These are phyloP conservation scores for Atrina japonica DNA, from an alignment of 2,888 invertebrate genomes.

Conservation along the genomic window DNA sequence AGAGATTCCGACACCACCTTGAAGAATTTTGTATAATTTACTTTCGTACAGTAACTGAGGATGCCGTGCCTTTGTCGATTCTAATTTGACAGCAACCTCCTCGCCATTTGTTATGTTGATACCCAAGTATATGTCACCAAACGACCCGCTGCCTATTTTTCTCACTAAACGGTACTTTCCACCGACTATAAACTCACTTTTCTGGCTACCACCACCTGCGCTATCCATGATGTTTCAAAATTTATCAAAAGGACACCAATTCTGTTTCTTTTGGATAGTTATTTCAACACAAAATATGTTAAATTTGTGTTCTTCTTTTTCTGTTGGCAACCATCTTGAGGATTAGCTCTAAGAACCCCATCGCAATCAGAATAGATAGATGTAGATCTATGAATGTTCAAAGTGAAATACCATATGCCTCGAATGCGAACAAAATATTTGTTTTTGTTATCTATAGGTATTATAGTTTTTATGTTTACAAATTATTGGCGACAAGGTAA, in stretches of 20 bases:
- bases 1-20: constrained; percentile 81
- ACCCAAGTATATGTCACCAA: constrained; percentile 81
- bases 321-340: constrained; percentile 77
- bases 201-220: constrained; percentile 50
- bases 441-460: too few relatives aligned
- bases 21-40: constrained; percentile 83
- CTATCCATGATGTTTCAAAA: constrained; percentile 56
- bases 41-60: constrained; percentile 83
- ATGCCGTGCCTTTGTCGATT: constrained; percentile 82
- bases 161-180: constrained; percentile 79
- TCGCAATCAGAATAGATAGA: too few relatives aligned
- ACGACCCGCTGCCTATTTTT: constrained; percentile 81
- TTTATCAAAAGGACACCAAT: background rate
- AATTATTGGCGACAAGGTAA: too few relatives aligned
- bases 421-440: too few relatives aligned
- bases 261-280: background rate
- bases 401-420: too few relatives aligned
- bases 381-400: too few relatives aligned
- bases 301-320: constrained; percentile 46
- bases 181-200: constrained; percentile 78
- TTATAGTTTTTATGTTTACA: too few relatives aligned
- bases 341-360: too few relatives aligned
- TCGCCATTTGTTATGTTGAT: constrained; percentile 80
- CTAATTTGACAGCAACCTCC: constrained; percentile 83
- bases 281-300: constrained; percentile 30